A percentile compares a stretch with the other conserved stretches of the same genome.
Conservation (phyloP, 2,797 vertebrate species). For the Premnoplex brunnescens region DNA sequence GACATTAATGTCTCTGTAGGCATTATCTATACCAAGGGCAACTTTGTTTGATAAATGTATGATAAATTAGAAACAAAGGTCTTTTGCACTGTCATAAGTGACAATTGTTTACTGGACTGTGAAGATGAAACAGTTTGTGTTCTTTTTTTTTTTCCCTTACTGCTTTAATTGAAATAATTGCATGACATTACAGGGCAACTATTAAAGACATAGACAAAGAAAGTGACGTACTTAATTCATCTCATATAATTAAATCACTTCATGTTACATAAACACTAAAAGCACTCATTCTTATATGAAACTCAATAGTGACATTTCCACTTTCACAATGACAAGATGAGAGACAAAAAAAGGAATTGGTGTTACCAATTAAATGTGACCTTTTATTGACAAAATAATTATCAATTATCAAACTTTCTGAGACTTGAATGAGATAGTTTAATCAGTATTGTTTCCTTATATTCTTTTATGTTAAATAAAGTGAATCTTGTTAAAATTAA, state of each 20-base stretch:
- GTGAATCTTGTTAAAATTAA: background rate
- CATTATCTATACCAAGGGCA: background rate
- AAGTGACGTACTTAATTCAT: background rate
- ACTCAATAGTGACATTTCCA: background rate
- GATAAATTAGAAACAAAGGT: slow-evolving; percentile 15
- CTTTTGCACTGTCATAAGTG: background rate
- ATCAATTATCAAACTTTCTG: background rate
- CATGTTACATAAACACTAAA: background rate
- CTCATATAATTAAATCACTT: background rate
- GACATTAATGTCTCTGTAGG: background rate
- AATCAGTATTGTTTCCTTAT: background rate
- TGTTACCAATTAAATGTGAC: background rate
- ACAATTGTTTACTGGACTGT: background rate
- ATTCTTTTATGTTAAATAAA: background rate
- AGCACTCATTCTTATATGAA: background rate
- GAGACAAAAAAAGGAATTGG: background rate
- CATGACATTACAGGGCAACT: background rate
- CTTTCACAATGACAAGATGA: background rate
- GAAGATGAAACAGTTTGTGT: background rate
- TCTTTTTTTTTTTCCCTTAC: background rate
- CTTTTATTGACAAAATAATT: background rate
- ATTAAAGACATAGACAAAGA: background rate
- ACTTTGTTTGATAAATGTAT: background rate
- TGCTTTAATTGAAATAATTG: background rate
- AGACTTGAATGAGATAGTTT: background rate